Evolutionary conservation across 2,888 invertebrate species (phyloP), one percentile per base, ranked within the genome.

Genomic region (Erpobdella octoculata): DNA sequence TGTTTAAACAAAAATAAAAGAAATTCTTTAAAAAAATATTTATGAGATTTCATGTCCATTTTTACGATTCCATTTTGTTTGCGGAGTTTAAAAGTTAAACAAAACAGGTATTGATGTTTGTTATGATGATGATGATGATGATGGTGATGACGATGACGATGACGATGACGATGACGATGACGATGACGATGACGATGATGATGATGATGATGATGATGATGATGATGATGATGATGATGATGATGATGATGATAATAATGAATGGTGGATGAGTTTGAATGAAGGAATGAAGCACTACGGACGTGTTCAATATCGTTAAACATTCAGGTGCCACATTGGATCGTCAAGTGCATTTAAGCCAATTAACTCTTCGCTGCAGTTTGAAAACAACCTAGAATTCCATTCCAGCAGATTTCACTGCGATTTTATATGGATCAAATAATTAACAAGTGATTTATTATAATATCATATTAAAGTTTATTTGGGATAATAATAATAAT

Each of bases 181-280:
- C 31, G 38, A 66, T 28, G 35, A 35, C 15, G 35, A 35, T 64
- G 33, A 35, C 21, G 35, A 64, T 33, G 64, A 64, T 33, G 64
- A 8, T 64, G 64, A 64, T 3, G 64, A 64, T 35, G 64, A 64
- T 33, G 64, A 64, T 33, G 64, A 64, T 5, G 36, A 64, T 33
- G 64, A 64, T 33, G 64, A 64, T 8, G 64, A 64, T 46, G 46
- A 46, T 46, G 46, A 46, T 46, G 46, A 2, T 46, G 46, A 46
- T 46, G 46, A 46, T 21, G 3, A 46, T 5, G 46, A 46, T 5
- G 46, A 46, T 46, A 41, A 41, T 18, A 41, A 9, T 41, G 18
- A 9, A 18, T 9, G 9, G 9, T 41, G 9, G 41, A 41, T 18
- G 9, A 41, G 18, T 41, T 9, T 41, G 41, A 41, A 18, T 41